Base-by-base conservation (phyloP, 2,113 vertebrate species). In the Nesogale talazaci region DNA sequence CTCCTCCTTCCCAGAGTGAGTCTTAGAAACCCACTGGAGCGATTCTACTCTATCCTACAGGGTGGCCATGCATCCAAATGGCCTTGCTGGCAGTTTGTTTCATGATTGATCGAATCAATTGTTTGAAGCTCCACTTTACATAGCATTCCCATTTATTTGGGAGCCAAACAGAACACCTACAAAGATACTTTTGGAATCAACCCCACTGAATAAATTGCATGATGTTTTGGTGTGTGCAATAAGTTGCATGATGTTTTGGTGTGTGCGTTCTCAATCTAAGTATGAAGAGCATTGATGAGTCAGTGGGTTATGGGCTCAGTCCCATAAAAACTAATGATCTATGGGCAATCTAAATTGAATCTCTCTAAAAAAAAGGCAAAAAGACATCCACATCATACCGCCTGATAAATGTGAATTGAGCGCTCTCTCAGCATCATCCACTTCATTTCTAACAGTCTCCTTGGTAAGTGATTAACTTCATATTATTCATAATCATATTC, bases 71-170 rank as follows among this genome's bases (percentile, higher is more conserved):
- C 9, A 12, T 52, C 46, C 46, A 52, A 11, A 6, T 52, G 10
- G 46, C 10, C 46, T 52, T 52, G 46, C 46, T 52, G 46, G 46
- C 46, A 52, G 46, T 52, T 52, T 52, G 46, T 52, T 52, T 52
- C 46, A 10, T 52, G 1, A 52, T 52, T 52, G 46, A 12, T 52
- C 14, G 46, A 91, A 89, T 87, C 80, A 72, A 84, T 86, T 81
- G 29, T 86, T 94, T 42, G 36, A 88, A 83, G 34, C 29, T 84
- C 77, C 56, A n/a, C 36, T 89, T 93, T 83, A 56, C 83, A 76
- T 77, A 42, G 63, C 31, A 22, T 81, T 90, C 42, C 61, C 94
- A 25, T 92, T 96, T 94, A 84, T 90, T 88, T 92, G 56, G 80
- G 59, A 95, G 63, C 59, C 34, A 90, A 91, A 93, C 1, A 74